phyloP scores from a whole-genome alignment of 2,888 invertebrate genomes.

The Tyria jacobaeae region DNA sequence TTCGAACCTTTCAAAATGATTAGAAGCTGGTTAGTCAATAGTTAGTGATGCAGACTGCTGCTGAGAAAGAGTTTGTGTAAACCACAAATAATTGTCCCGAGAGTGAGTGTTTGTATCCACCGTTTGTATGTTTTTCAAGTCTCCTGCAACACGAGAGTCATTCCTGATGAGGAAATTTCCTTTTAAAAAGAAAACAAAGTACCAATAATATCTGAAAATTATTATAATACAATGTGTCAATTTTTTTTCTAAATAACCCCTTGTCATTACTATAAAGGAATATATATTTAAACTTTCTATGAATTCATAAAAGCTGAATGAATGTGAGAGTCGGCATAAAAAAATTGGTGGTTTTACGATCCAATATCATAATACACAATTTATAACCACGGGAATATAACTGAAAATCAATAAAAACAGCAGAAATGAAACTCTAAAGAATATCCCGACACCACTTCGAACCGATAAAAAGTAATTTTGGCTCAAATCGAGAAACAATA shows the following conservation, averaged over 20 bases:
- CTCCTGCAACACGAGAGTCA: too few species aligned
- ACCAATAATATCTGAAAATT: too few species aligned
- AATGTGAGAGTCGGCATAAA: conserved; percentile 23
- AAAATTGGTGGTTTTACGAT: conserved; percentile 27
- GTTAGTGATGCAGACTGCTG: too few species aligned
- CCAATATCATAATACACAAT: conserved; percentile 43
- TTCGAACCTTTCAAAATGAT: too few species aligned
- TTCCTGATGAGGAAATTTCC: too few species aligned
- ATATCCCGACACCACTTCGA: conserved; percentile 66
- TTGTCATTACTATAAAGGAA: not conserved
- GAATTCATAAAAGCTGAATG: conserved; percentile 20
- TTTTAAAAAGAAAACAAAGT: too few species aligned
- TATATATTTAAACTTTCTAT: conserved; percentile 32
- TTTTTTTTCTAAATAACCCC: not conserved
- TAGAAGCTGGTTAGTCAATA: too few species aligned
- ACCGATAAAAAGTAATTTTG: conserved; percentile 76
- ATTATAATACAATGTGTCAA: not conserved
- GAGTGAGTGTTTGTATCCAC: too few species aligned
- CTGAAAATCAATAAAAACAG: conserved; percentile 60
- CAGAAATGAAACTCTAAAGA: conserved; percentile 61
- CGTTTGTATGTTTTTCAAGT: too few species aligned
- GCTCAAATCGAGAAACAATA: conserved; percentile 75
- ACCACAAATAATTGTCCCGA: too few species aligned
- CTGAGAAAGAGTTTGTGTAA: too few species aligned
- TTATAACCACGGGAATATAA: conserved; percentile 50